Evolutionary conservation across 1,140 invertebrate genomes (phyloP), one percentile per base, ranked within the genome.

Genomic region (Pteromalus puparum): DNA sequence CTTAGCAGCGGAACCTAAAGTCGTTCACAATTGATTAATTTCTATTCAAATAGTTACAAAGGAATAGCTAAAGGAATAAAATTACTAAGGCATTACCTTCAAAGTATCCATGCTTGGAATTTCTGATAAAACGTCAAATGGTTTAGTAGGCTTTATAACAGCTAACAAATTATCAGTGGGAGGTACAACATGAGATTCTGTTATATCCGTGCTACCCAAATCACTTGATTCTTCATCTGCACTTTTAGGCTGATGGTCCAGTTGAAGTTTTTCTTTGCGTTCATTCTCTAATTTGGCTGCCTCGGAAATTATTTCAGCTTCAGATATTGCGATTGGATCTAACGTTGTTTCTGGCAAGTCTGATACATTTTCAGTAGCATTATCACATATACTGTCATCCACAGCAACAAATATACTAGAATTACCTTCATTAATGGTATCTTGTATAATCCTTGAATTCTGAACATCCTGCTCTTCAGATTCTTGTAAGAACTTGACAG

Each of bases 251-350:
- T 89, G 87, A 10, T 85, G 82, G 13, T 87, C 86, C 10, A 87
- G 78, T 81, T 73, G 68, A 9, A 90, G 18, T 87, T 88, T 88
- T 53, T 87, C 86, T 85, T 92, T 89, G 0, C 85, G 88, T 53
- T 93, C 92, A 28, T 83, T 93, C 80, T 93, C 92, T 34, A 93
- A 83, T 87, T 93, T 93, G 15, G 89, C 90, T n/a, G 92, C 92
- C 80, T 93, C 92, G 21, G 91, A 91, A 68, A 93, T 93, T 5
- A 93, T 93, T 87, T 93, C 92, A 28, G 92, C 91, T 87, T 93
- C 92, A 0, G 92, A 93, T 84, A 92, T 93, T 0, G 91, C 90
- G 61, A 93, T 93, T 21, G 92, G 88, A 89, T 92, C 89, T 0
- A 88, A 76, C 21, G 79, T 82, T 9, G 85, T 83, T n/a, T 87